Conservation (phyloP, 2,888 invertebrate genomes). For the Drosophila nr. perissopoda region DNA sequence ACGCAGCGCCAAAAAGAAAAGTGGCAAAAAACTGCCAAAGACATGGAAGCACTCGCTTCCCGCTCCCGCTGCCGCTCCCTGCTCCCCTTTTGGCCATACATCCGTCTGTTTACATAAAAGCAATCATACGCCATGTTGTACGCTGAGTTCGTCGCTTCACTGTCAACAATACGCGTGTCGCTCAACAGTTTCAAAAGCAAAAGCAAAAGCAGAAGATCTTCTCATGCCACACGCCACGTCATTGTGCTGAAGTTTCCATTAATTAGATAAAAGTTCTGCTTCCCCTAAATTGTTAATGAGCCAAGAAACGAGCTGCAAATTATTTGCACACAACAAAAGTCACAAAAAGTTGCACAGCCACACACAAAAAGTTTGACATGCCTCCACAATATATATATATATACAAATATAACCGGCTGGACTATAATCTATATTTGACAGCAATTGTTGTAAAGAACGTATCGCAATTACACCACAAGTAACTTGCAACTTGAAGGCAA, state of each 20-base stretch:
- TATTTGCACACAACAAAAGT: conserved; percentile 78
- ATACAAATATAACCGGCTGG: conserved; percentile 12
- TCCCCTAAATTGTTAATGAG: conserved; percentile 80
- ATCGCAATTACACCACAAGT: conserved; percentile 8
- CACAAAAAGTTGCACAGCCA: conserved; percentile 61
- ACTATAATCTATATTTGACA: conserved; percentile 18
- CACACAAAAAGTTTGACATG: conserved; percentile 29
- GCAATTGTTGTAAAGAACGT: neutral
- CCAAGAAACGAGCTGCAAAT: conserved; percentile 77
- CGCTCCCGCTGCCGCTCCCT: neutral
- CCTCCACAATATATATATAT: neutral
- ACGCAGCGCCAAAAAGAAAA: conserved; percentile 50
- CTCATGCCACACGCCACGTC: conserved; percentile 63
- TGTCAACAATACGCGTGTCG: conserved; percentile 72
- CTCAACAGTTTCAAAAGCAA: conserved; percentile 52
- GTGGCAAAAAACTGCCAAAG: conserved; percentile 61
- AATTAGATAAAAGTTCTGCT: conserved; percentile 84
- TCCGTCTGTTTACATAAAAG: conserved; percentile 79
- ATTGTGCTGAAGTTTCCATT: conserved; percentile 84
- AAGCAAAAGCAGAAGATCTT: conserved; percentile 54
- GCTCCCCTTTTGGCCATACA: conserved; percentile 5
- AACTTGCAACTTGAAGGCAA: conserved; percentile 25
- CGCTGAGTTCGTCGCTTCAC: conserved; percentile 61
- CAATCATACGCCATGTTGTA: conserved; percentile 80
- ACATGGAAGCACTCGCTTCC: conserved; percentile 44